phyloP scores from a whole-genome alignment of 2,888 invertebrate species.

The Anaspis maculata region DNA sequence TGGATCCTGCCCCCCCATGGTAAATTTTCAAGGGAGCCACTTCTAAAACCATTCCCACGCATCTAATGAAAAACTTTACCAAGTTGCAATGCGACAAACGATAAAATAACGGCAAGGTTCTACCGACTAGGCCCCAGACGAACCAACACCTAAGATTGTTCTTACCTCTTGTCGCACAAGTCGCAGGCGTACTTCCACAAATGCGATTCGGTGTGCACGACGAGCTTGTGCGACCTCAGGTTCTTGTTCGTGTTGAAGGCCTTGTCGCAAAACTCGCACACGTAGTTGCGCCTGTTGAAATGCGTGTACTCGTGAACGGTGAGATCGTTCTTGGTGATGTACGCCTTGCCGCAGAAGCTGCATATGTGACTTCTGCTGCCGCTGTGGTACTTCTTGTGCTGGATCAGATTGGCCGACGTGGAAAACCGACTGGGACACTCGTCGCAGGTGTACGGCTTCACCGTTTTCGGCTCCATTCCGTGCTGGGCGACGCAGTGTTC shows the following conservation, averaged over 20 bases:
- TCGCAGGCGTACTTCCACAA: slow-evolving; percentile 18
- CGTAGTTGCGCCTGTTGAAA: slow-evolving; percentile 26
- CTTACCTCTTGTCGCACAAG: slow-evolving; percentile 22
- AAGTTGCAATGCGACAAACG: too few relatives aligned
- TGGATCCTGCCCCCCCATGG: too few relatives aligned
- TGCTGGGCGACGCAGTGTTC: slow-evolving; percentile 25
- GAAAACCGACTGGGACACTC: slow-evolving; percentile 26
- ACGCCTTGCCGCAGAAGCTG: slow-evolving; percentile 38
- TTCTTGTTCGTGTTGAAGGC: slow-evolving; percentile 30
- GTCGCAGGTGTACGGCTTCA: slow-evolving; percentile 29
- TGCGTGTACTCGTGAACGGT: slow-evolving; percentile 30
- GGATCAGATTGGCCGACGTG: slow-evolving; percentile 25
- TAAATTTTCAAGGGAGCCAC: too few relatives aligned
- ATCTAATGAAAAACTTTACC: too few relatives aligned
- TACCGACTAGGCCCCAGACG: too few relatives aligned
- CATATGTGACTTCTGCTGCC: slow-evolving; percentile 27
- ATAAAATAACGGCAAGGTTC: too few relatives aligned
- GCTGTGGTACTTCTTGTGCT: slow-evolving; percentile 29
- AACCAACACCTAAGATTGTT: too few relatives aligned
- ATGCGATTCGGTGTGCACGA: slow-evolving; percentile 18
- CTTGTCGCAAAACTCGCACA: slow-evolving; percentile 27
- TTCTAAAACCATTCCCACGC: too few relatives aligned
- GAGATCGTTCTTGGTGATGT: slow-evolving; percentile 29
- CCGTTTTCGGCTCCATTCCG: slow-evolving; percentile 20
- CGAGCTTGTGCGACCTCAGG: slow-evolving; percentile 22